Base-by-base conservation (phyloP, 2,113 vertebrate species). In the Pagrus major region DNA sequence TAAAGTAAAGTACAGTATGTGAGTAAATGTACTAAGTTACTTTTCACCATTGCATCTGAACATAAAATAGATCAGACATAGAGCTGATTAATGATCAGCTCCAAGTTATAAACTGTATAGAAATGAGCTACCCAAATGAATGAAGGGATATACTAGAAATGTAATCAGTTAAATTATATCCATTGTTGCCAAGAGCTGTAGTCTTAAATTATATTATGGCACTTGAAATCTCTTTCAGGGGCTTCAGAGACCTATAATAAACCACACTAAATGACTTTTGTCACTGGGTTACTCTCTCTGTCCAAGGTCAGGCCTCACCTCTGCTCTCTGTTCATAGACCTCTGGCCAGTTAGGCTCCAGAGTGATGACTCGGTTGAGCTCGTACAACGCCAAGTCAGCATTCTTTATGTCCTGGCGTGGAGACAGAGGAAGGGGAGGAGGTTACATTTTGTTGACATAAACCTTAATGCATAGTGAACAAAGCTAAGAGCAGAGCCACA, bases 291-390 rank as follows among this genome's bases (percentile, higher is more conserved):
- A 4, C 47, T 27, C 10, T 18, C 18, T 61, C 0, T 12, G 18
- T 23, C 9, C 15, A 14, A n/a, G 10, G 15, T 35, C 20, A 2
- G 8, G 37, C 21, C 64, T 84, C 84, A 98, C 98, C 96, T 99
- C 97, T 12, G 98, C 98, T 93, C 98, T 95, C 92, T 98, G 97
- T 72, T 99, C 98, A 83, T 96, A 98, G 55, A 98, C 97, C 94
- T 99, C 97, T 7, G 97, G 97, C 89, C 94, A 96, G 92, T 95
- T 96, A 18, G 98, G 97, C 88, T 97, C 96, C 59, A 99, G 92
- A 46, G 96, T 91, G 83, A 99, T 96, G 81, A 99, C 98, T 86
- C 97, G 93, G 90, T 96, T 98, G 76, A 99, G 94, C 90, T 99
- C 98, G 66, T 96, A 98, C 42, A 99, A 90, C 47, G 98, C 98